Base-by-base conservation (phyloP, 2,888 invertebrate species). In the Napeogenes inachia region DNA sequence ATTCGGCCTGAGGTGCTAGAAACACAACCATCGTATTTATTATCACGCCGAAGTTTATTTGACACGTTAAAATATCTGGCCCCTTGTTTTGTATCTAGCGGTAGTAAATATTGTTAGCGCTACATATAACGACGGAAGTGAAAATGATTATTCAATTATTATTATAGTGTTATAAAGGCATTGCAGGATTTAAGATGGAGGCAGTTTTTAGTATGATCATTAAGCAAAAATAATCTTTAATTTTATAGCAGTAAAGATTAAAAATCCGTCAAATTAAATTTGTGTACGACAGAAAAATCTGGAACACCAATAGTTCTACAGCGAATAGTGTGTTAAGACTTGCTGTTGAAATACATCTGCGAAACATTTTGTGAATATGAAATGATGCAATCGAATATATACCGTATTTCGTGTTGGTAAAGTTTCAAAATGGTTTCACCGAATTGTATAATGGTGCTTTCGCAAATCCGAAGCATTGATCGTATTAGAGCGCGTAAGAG, bases 1-100 rank as follows among this genome's bases (percentile, higher is more conserved):
- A 89, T 88, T 84, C 87, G 81, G 84, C 89, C 88, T 80, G 75
- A 66, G 83, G 87, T 87, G 75, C 73, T 77, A 75, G 70, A 78
- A 78, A 80, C 78, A 80, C 75, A 75, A 77, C 77, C 81, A 82
- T 82, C 72, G 75, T 81, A 82, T 89, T 89, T 87, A 89, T 81
- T 80, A 76, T 74, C 72, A 72, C 74, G 73, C 70, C 76, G 79
- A 77, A 84, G 76, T 80, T 81, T 76, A 84, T 82, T 85, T 85
- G 85, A 85, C 85, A 84, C 80, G 75, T 75, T 74, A 69, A 74
- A 75, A 70, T 71, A 75, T 78, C 83, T 84, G 86, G 82, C 86
- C 21, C 86, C 79, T 82, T 54, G 79, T 76, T 76, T 66, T 71
- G 72, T 75, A 76, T 76, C 72, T 70, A 74, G 69, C 70, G 72